phyloP scores from a whole-genome alignment of 1,140 invertebrate species.

The Aradophagus sp. region DNA sequence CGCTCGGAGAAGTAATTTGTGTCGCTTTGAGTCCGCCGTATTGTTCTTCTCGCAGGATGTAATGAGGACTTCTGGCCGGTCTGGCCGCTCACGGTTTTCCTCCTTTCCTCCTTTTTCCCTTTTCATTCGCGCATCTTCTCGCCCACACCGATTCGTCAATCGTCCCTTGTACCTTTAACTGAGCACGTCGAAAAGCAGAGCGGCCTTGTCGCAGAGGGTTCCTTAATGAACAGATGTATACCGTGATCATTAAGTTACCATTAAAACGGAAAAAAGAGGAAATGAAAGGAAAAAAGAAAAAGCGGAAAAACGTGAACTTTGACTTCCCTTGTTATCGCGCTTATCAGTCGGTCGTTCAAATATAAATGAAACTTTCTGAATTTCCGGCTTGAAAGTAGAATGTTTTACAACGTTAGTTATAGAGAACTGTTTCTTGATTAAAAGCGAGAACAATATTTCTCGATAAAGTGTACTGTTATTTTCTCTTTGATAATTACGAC shows the following conservation, averaged over 20 bases:
- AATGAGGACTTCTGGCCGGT: constrained; percentile 50
- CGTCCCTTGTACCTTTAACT: constrained; percentile 53
- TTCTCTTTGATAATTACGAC: too few relatives aligned
- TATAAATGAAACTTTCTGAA: too few relatives aligned
- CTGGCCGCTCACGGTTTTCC: constrained; percentile 47
- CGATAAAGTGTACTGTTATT: too few relatives aligned
- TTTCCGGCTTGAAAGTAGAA: too few relatives aligned
- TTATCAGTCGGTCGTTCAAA: too few relatives aligned
- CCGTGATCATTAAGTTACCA: constrained; percentile 65
- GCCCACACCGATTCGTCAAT: constrained; percentile 50
- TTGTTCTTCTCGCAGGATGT: constrained; percentile 59
- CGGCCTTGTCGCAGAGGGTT: constrained; percentile 66
- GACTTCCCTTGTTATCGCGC: too few relatives aligned
- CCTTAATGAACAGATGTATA: constrained; percentile 70
- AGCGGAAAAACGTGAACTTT: not conserved
- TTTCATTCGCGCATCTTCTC: constrained; percentile 50
- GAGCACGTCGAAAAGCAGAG: constrained; percentile 61
- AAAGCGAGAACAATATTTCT: too few relatives aligned
- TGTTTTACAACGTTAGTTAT: too few relatives aligned
- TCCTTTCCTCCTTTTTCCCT: constrained; percentile 49
- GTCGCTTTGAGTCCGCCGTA: constrained; percentile 62
- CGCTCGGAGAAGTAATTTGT: constrained; percentile 65
- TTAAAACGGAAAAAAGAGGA: constrained; percentile 45
- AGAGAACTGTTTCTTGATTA: too few relatives aligned
- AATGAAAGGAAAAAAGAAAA: not conserved